Evolutionary conservation across 2,888 invertebrate genomes (phyloP), one percentile per base, ranked within the genome.

Genomic region (Lithophane socia): DNA sequence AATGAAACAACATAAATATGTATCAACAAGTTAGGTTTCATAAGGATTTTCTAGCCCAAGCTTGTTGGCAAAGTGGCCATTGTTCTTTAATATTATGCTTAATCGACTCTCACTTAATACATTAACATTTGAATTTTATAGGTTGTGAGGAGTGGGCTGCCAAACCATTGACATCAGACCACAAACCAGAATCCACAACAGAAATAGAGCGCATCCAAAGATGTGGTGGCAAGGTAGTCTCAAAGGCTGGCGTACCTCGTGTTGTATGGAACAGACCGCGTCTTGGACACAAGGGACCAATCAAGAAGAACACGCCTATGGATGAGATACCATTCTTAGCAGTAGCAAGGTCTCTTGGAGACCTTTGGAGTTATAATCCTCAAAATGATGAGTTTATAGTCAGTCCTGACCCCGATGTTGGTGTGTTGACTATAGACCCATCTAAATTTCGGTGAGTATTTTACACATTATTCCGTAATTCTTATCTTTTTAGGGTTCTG

Each of bases 181-280:
- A 99, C 94, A 99, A 99, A 93, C 99, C 99, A 0, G 99, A 99
- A 93, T 98, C 98, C 78, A 97, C 97, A 12, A 97, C 97, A 10
- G 99, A 99, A 96, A 98, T 98, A 94, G 97, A 97, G 49, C 97
- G 99, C 65, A 99, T 99, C 86, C 97, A 98, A 81, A 97, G 97
- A 85, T 98, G 98, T 86, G 98, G 98, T 2, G 99, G 99, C 5
- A 98, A 98, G 96, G 97, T 97, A 5, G 92, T 97, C 18, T 97
- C 97, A 29, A 98, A 98, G 89, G 97, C 98, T 0, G 99, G 99
- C 2, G 99, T 99, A 0, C 99, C 99, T 0, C 97, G 99, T 63
- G 99, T 99, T 0, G 99, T 99, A 0, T 99, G 99, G 99, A 99
- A 99, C 94, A 97, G 99, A 88, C 99, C 99, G 0, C 97, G 98